Evolutionary conservation across 2,888 invertebrate genomes (phyloP).

Genomic region (Rhagium mordax): DNA sequence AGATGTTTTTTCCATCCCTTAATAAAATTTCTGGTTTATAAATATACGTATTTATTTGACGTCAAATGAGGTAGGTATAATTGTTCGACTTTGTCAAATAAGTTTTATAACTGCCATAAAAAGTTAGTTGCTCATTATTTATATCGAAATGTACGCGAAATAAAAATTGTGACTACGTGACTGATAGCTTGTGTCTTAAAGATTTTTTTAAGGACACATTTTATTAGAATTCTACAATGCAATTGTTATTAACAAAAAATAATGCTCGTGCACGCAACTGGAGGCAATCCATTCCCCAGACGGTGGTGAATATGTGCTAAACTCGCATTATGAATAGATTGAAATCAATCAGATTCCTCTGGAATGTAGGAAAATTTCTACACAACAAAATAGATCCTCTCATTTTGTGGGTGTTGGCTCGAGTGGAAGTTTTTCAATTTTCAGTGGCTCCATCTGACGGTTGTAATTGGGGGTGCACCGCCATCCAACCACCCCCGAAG

Average conservation of each 20-base stretch:
- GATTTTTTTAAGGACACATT: not conserved
- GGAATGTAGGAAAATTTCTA: constrained; percentile 19
- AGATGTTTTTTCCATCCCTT: too few species aligned
- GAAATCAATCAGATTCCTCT: constrained; percentile 27
- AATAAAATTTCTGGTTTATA: too few species aligned
- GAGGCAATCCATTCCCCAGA: not conserved
- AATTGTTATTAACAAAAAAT: not conserved
- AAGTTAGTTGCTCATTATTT: not conserved
- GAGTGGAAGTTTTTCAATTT: constrained; percentile 63
- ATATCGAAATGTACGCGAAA: not conserved
- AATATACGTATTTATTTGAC: too few species aligned
- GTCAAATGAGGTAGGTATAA: too few species aligned
- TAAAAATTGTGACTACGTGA: not conserved
- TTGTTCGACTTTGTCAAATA: too few species aligned
- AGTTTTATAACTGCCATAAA: not conserved
- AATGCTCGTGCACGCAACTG: not conserved
- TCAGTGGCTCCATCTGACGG: constrained; percentile 64
- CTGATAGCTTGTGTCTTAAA: not conserved
- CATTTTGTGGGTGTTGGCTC: constrained; percentile 55
- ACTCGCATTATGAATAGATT: not conserved
- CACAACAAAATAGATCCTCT: constrained; percentile 36
- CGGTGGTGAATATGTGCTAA: not conserved
- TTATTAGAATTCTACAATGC: not conserved
- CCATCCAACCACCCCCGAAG: constrained; percentile 61
- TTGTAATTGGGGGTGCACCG: constrained; percentile 61